Evolutionary conservation across 2,888 invertebrate genomes (phyloP), one percentile per base, ranked within the genome.

Genomic region (Diaprepes abbreviatus): DNA sequence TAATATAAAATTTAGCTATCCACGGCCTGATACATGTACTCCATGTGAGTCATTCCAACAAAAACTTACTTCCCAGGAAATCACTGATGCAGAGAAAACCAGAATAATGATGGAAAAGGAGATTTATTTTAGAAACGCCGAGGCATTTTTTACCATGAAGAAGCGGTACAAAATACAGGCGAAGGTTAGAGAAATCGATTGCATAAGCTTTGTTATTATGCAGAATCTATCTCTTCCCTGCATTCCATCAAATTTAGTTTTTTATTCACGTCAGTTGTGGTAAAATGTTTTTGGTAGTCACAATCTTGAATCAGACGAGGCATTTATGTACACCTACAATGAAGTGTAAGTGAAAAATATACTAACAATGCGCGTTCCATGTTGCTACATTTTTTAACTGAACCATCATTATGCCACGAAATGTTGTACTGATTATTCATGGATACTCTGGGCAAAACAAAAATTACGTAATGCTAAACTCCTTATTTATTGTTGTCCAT

Each of bases 251-350:
- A n/a, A n/a, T n/a, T n/a, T n/a, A n/a, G n/a, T n/a, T n/a, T n/a
- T n/a, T n/a, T n/a, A n/a, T n/a, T n/a, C n/a, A n/a, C n/a, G n/a
- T n/a, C n/a, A n/a, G n/a, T n/a, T n/a, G n/a, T n/a, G 74, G 73
- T 73, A 69, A 48, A 48, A 73, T 35, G 70, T 70, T 33, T 74
- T 73, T 72, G 72, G 70, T 60, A 70, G 73, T 21, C 74, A 74
- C 33, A 48, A 73, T 28, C 35, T 70, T 14, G 72, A 71, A 74
- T n/a, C n/a, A n/a, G n/a, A n/a, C n/a, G n/a, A n/a, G n/a, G n/a
- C n/a, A n/a, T n/a, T n/a, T n/a, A n/a, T 73, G 19, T 71, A 66
- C 48, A 66, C 63, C 24, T 74, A 73, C 16, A 28, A 14, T 24
- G 71, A 72, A 70, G 28, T n/a, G 31, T 16, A 54, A 50, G 65